Base-by-base conservation (phyloP, 2,888 invertebrate genomes). In the Zygothrica quintamaculata region DNA sequence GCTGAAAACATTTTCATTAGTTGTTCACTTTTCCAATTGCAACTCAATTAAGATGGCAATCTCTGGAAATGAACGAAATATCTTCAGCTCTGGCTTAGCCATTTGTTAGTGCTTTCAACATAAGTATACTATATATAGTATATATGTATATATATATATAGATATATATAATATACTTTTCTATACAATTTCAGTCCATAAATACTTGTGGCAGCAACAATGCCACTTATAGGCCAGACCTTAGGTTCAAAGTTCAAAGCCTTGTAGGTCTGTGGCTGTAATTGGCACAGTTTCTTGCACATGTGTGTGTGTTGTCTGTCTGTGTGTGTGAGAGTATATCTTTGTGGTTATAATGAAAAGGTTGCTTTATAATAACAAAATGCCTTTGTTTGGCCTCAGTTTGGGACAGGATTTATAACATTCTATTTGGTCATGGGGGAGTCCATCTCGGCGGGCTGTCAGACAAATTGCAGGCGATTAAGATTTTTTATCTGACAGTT, bases 21-120 rank as follows among this genome's bases (percentile, higher is more conserved):
- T 46, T 52, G 13, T 44, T 36, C 53, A 55, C 55, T 52, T 43
- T 65, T 69, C 56, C 84, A 70, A 82, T 84, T 84, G 77, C 66
- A 80, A 84, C 77, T 84, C 84, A 86, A 82, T 82, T 84, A 84
- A 86, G 86, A 81, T 79, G 48, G 43, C 67, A 44, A 82, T 86
- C 80, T 57, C 51, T 42, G 7, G 48, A 34, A 71, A 71, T 66
- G 51, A 66, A 67, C 47, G 56, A 74, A 67, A 76, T 76, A 73
- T 67, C 65, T 65, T 37, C 47, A 51, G 34, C 50, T 48, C 39
- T 22, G 46, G 34, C 60, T 37, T 42, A 36, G 60, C 42, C 48
- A 67, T 62, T 55, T 40, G 11, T 46, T 26, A 40, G 31, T 16
- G 47, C 34, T 33, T 26, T 11, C n/a, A n/a, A n/a, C n/a, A n/a